These are phyloP conservation scores for Aphelinus certus DNA, from an alignment of 1,140 invertebrate species.

Conservation along the genomic window DNA sequence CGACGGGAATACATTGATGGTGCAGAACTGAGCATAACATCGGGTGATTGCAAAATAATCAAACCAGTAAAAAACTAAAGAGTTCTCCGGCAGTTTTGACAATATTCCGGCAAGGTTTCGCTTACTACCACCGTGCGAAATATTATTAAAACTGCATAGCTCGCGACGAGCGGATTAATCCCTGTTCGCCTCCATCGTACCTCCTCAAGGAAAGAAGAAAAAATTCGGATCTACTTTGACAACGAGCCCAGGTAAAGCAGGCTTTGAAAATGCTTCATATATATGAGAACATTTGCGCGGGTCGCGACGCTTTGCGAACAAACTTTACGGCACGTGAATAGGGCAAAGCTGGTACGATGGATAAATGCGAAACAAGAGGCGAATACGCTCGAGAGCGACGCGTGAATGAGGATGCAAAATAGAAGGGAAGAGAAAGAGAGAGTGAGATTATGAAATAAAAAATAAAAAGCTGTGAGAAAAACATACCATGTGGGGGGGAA, in stretches of 20 bases:
- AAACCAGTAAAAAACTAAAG: conserved; percentile 8
- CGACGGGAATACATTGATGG: too few species aligned
- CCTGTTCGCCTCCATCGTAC: too few species aligned
- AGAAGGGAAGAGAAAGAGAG: conserved; percentile 21
- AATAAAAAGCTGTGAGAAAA: conserved; percentile 30
- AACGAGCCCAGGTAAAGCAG: too few species aligned
- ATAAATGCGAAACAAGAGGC: too few species aligned
- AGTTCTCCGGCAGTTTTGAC: neutral
- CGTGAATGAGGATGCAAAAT: neutral
- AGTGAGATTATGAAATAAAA: conserved; percentile 33
- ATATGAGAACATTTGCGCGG: too few species aligned
- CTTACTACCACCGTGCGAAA: too few species aligned
- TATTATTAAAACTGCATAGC: neutral
- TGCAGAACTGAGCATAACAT: neutral
- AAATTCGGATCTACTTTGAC: neutral
- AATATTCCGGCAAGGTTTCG: too few species aligned
- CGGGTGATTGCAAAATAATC: conserved; percentile 22
- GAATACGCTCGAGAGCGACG: too few species aligned
- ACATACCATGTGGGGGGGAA: conserved; percentile 61
- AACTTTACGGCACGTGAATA: too few species aligned
- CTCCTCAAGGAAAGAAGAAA: neutral
- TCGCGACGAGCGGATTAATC: neutral
- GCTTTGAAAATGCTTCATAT: too few species aligned
- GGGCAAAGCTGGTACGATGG: too few species aligned
- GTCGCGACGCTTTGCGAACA: too few species aligned